Conservation (phyloP, 2,113 vertebrate species). For the Equus quagga region DNA sequence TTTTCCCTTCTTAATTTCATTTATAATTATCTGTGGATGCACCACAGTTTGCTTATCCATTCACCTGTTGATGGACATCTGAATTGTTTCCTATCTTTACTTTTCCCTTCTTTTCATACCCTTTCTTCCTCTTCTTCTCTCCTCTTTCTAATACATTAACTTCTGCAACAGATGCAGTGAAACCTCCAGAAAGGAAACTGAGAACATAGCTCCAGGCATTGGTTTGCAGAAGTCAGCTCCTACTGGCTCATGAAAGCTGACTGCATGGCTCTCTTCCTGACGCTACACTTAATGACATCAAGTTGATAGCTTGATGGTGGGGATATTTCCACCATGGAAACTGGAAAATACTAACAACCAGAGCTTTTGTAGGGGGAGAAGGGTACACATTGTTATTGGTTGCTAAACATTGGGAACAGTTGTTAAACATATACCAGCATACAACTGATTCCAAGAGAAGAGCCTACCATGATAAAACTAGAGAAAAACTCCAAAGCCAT, state of each 20-base stretch:
- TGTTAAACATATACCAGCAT: background rate
- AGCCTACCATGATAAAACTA: background rate
- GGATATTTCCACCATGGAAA: background rate
- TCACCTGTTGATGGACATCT: background rate
- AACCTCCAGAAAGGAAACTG: rapidly evolving
- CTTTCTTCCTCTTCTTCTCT: background rate
- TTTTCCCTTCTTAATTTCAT: background rate
- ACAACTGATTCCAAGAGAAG: background rate
- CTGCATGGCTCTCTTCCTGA: background rate
- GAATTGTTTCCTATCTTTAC: background rate
- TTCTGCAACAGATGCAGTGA: background rate
- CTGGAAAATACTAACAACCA: background rate
- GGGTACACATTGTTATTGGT: background rate
- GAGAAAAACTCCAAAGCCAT: background rate
- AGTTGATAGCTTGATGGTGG: background rate
- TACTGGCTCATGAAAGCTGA: background rate
- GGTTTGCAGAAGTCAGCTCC: background rate
- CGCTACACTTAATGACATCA: background rate
- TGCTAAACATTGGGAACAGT: background rate
- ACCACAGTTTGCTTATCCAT: background rate
- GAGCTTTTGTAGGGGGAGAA: background rate
- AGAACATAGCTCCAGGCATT: background rate
- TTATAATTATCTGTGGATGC: background rate
- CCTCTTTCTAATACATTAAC: background rate
- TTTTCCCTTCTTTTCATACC: background rate